Conservation (phyloP, 1,140 invertebrate species). For the Drosophila parabipectinata region DNA sequence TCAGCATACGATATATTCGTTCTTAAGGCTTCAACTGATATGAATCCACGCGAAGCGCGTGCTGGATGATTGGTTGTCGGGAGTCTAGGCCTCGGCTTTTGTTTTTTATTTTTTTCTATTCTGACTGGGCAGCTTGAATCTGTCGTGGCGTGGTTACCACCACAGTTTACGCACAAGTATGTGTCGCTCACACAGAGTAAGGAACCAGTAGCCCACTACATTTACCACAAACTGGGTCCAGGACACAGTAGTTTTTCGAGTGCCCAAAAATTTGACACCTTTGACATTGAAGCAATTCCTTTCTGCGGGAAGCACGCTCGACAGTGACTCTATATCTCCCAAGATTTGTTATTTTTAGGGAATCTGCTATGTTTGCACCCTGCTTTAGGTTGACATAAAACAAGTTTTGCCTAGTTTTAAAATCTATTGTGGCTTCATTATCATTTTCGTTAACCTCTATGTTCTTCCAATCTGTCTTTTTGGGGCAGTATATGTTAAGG, state of each 20-base stretch:
- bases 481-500: too few species aligned
- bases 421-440: not conserved
- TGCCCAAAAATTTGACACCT: not conserved
- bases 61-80: too few species aligned
- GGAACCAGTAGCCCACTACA: slow-evolving; percentile 6
- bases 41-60: too few species aligned
- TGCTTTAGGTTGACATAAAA: slow-evolving; percentile 12
- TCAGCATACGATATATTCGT: not conserved
- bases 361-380: slow-evolving; percentile 6
- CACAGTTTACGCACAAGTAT: too few species aligned
- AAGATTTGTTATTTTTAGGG: slow-evolving; percentile 10
- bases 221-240: slow-evolving; percentile 12
- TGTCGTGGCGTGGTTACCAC: too few species aligned
- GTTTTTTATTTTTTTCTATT: too few species aligned
- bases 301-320: too few species aligned
- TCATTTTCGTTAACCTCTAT: slow-evolving; percentile 1
- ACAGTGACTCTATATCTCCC: slow-evolving; percentile 3
- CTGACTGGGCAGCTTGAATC: too few species aligned
- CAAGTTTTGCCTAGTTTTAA: slow-evolving; percentile 11
- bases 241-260: not conserved
- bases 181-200: too few species aligned
- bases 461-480: not conserved
- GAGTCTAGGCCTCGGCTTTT: too few species aligned
- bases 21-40: too few species aligned
- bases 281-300: too few species aligned